Evolutionary conservation across 2,797 vertebrate genomes (phyloP), one percentile per base, ranked within the genome.

Genomic region (Oryzias dopingdopingensis): DNA sequence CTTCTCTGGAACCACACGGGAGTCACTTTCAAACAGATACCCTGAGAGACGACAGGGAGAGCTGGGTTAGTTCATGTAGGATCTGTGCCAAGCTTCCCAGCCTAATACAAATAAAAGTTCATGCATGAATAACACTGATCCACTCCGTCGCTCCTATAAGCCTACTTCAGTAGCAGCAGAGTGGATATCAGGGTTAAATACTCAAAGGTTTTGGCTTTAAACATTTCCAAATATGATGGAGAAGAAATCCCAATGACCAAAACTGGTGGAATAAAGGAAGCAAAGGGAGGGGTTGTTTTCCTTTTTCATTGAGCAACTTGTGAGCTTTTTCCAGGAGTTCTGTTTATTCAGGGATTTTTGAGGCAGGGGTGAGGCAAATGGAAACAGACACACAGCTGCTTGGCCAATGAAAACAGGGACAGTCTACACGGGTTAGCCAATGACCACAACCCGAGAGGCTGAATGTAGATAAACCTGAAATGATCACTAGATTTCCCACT

Each of bases 1-100:
- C 83, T 95, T 98, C 85, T 99, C 96, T 48, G 97, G 96, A 76
- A 98, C 96, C 52, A 99, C 93, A 0, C 95, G 95, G 79, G 93
- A 94, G 66, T 99, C 97, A 5, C 96, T 97, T 84, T 97, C 94
- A 54, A 95, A 96, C 81, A 92, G 83, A 80, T 95, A 98, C 58
- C 95, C 97, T 99, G 85, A 1, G 74, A 86, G 37, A 88, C 16
- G 67, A 77, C 57, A 5, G 37, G 49, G 17, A 52, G 65, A 56
- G 8, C 1, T 50, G 67, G 72, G 79, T 76, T 59, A 52, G 56
- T 43, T 62, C 26, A 50, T 44, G 52, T 37, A 42, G 76, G 68
- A 55, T 29, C 37, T 0, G 32, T 22, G 74, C 74, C 72, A 73
- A 51, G 32, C 45, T 52, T 56, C 16, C 42, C 17, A 43, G 47